phyloP scores from a whole-genome alignment of 2,888 invertebrate species.

The Sinohyriopsis cumingii region DNA sequence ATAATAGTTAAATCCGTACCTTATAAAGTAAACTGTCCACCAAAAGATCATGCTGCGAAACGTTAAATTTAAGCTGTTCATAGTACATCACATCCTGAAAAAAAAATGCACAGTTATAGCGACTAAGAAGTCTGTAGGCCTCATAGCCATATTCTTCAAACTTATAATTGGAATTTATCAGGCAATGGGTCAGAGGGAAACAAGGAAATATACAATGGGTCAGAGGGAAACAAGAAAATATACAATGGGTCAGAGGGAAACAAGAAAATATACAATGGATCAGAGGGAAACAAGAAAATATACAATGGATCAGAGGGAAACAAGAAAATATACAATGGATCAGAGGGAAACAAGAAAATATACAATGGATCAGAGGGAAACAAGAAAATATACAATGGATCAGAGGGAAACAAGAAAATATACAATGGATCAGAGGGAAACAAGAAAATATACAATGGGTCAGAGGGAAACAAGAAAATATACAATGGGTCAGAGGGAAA shows the following conservation, averaged over 20 bases:
- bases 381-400: not conserved
- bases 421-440: no score
- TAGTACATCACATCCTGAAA: conserved; percentile 77
- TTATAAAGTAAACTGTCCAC: conserved; percentile 95
- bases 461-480: no score
- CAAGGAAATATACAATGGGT: no score
- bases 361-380: no score
- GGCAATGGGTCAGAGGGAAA: not conserved
- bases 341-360: no score
- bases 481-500: no score
- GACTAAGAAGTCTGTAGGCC: not conserved
- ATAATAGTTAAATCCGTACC: conserved; percentile 67
- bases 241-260: no score
- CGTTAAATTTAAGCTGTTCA: conserved; percentile 85
- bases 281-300: no score
- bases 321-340: not conserved
- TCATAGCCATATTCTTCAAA: not conserved
- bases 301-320: no score
- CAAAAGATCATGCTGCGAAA: conserved; percentile 90
- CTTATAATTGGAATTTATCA: not conserved
- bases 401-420: no score
- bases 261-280: not conserved
- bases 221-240: no score
- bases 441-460: not conserved
- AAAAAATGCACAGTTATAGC: not conserved